Evolutionary conservation across 2,797 vertebrate genomes (phyloP), one percentile per base, ranked within the genome.

Genomic region (Sebastes kiyomatsui): DNA sequence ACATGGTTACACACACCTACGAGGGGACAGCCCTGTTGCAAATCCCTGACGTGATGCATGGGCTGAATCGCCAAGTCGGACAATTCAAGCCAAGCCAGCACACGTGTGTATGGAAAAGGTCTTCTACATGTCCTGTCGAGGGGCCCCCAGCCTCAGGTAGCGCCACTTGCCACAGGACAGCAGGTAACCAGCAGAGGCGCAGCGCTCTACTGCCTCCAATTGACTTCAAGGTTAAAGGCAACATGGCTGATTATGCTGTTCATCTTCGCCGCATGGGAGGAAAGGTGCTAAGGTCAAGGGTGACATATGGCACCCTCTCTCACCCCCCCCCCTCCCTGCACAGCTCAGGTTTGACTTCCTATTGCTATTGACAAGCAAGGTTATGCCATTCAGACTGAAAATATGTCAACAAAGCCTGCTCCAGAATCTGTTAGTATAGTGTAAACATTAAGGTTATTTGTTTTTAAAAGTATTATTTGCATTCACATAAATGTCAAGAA

Each of bases 211-310:
- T 22, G 9, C 64, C 88, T 80, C 55, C 81, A 61, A 2, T 61
- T 81, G 83, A 92, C 88, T 92, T 91, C 89, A 84, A 92, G 94
- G 94, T 95, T 94, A 95, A 91, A 94, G 75, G 75, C 90, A 91
- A 80, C 77, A 78, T 81, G 83, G 90, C 77, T 83, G 87, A 93
- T 92, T 90, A 85, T 91, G 87, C 69, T 54, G 83, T 88, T 91
- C 85, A 89, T 91, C 88, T 90, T 67, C 20, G 25, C 38, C 54
- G n/a, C 77, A 83, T 67, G 75, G 81, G 86, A 82, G 72, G 60
- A 82, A 88, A 83, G 80, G 88, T 88, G 84, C 79, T 83, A 79
- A 91, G 93, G 93, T 94, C 94, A 95, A 93, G 92, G 91, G 90
- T 95, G 90, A 92, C 91, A 89, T 90, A 90, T 88, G 91, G 82